These are phyloP conservation scores for Potamilus streckersoni DNA, from an alignment of 1,140 invertebrate species.

Conservation along the genomic window DNA sequence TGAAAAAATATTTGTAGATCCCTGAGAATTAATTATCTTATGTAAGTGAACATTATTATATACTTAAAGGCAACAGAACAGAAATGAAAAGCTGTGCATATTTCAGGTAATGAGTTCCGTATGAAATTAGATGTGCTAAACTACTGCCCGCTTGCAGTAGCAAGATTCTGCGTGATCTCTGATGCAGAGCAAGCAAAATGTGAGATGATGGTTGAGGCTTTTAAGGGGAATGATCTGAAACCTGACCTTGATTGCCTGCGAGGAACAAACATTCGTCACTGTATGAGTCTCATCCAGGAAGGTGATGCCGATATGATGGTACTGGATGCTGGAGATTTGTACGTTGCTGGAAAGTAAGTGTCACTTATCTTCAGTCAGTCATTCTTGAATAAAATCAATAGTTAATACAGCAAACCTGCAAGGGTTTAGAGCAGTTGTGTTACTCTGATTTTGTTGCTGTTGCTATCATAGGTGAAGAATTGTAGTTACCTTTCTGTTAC, in stretches of 20 bases:
- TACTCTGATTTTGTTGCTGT: no score
- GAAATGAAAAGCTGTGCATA: background rate
- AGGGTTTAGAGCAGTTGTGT: no score
- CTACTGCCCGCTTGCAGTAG: conserved; percentile 55
- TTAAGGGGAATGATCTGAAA: conserved; percentile 84
- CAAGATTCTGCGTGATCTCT: conserved; percentile 84
- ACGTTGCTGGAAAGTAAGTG: conserved; percentile 62
- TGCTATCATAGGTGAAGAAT: no score
- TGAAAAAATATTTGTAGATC: no score
- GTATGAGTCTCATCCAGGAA: conserved; percentile 83
- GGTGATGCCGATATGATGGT: conserved; percentile 73
- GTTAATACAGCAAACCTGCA: no score
- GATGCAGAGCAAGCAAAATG: conserved; percentile 92
- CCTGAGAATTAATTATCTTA: no score
- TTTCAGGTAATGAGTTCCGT: conserved; percentile 52
- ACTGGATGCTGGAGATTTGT: conserved; percentile 68
- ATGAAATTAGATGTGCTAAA: conserved; percentile 51
- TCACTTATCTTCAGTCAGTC: background rate
- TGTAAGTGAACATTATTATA: no score
- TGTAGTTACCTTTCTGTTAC: no score
- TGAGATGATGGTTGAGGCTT: conserved; percentile 88
- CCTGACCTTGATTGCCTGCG: conserved; percentile 90
- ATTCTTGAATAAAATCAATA: no score
- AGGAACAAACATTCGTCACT: conserved; percentile 86
- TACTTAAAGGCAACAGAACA: no score